Percentiles rank a stretch among this genome's conserved stretches.
These are phyloP conservation scores for Xestoiulus laeticollis DNA, from an alignment of 2,888 invertebrate species.

Conservation along the genomic window DNA sequence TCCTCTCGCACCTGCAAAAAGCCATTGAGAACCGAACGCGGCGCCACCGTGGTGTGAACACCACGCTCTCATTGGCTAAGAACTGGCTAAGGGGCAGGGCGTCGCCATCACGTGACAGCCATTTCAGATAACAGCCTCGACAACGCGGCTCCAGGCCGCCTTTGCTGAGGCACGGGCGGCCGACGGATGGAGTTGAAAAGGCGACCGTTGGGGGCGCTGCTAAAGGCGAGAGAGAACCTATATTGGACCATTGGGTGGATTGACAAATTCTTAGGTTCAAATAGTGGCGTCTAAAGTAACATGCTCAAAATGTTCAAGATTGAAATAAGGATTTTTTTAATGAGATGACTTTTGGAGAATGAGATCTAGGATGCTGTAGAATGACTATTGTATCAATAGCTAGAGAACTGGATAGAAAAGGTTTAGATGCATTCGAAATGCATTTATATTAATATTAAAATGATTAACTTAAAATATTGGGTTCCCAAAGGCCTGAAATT, in stretches of 20 bases:
- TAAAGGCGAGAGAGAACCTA: neutral
- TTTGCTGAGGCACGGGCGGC: neutral
- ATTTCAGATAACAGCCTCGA: constrained; percentile 13
- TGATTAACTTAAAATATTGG: too few species aligned
- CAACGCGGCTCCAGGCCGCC: constrained; percentile 1
- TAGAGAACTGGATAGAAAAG: too few species aligned
- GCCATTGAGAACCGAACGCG: neutral
- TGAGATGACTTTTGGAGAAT: too few species aligned
- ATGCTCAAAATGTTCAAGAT: too few species aligned
- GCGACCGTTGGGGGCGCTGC: neutral
- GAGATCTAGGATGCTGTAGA: too few species aligned
- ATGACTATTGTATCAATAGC: too few species aligned
- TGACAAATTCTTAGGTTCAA: neutral
- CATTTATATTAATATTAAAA: too few species aligned
- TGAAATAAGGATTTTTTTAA: too few species aligned
- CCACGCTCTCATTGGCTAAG: neutral
- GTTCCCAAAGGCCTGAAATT: too few species aligned
- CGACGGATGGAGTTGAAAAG: neutral
- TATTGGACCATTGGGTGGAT: neutral
- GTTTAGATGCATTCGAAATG: too few species aligned
- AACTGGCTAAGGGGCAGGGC: neutral
- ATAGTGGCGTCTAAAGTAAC: too few species aligned
- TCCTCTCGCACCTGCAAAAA: neutral
- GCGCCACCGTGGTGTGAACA: constrained; percentile 8
- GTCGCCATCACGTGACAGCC: neutral